Percentiles rank a stretch among this genome's conserved stretches.
These are phyloP conservation scores for Nycticebus coucang DNA, from an alignment of 2,113 vertebrate species.

Conservation along the genomic window DNA sequence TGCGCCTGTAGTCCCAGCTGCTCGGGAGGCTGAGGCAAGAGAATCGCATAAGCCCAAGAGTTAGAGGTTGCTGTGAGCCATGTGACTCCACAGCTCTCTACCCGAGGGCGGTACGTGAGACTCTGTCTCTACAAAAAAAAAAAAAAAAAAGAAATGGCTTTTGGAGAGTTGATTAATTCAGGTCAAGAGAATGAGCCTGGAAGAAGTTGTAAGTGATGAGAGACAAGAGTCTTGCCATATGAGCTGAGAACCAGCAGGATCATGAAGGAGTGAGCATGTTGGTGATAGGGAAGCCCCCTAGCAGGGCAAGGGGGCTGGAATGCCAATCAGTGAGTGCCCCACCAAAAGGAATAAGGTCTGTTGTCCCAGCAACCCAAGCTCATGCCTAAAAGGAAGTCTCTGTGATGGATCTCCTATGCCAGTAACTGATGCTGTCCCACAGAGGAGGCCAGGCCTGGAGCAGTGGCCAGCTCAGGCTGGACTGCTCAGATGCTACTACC, in stretches of 20 bases:
- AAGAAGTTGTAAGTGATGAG: slow-evolving; percentile 11
- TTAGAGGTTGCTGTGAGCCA: no score
- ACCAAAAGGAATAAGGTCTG: background rate
- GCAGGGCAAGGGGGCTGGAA: background rate
- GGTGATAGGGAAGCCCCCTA: background rate
- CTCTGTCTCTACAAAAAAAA: no score
- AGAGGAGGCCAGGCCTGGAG: no score
- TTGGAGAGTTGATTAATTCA: slow-evolving; percentile 13
- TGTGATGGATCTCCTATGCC: background rate
- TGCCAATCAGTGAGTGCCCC: background rate
- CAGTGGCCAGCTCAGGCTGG: no score
- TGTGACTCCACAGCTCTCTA: no score
- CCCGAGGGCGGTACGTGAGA: no score
- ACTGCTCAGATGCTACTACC: background rate
- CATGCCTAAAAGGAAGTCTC: background rate
- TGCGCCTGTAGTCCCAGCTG: no score
- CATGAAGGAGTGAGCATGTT: background rate
- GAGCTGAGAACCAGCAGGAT: slow-evolving; percentile 40
- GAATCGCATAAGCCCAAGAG: no score
- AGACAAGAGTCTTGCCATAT: background rate
- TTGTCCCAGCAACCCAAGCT: background rate
- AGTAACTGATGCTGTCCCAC: background rate
- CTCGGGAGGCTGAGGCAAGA: no score
- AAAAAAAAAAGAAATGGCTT: background rate
- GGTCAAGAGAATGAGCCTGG: slow-evolving; percentile 22